Percentiles rank a stretch among this genome's conserved stretches.
Conservation (phyloP, 2,113 vertebrate genomes). For the Entosphenus tridentatus region DNA sequence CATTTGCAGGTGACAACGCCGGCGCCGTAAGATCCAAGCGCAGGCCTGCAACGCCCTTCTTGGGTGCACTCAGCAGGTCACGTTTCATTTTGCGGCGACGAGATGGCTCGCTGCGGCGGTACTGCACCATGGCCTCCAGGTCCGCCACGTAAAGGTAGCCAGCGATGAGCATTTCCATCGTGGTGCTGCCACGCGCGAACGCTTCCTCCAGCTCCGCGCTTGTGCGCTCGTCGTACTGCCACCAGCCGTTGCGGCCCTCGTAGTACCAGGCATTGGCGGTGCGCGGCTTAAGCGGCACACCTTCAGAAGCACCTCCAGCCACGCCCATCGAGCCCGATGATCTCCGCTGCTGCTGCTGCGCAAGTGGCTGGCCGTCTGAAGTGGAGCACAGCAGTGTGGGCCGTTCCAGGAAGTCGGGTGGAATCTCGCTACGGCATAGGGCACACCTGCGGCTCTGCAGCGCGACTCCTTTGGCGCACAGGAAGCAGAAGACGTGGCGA, state of each 20-base stretch:
- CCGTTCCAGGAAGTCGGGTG: constrained; percentile 77
- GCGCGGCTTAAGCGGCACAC: background rate
- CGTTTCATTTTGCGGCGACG: constrained; percentile 80
- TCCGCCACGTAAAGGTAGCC: constrained; percentile 84
- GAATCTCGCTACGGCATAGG: constrained; percentile 77
- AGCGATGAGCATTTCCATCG: constrained; percentile 83
- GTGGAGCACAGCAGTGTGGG: constrained; percentile 69
- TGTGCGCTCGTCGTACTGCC: constrained; percentile 89
- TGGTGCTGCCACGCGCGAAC: constrained; percentile 64
- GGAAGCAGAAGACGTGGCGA: constrained; percentile 83
- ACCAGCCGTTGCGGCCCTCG: constrained; percentile 88
- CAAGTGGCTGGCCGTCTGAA: constrained; percentile 39
- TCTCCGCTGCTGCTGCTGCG: constrained; percentile 21
- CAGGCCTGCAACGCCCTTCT: constrained; percentile 84
- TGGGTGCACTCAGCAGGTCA: constrained; percentile 73
- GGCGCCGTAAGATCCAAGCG: constrained; percentile 53
- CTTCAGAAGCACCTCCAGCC: background rate
- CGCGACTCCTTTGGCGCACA: constrained; percentile 90
- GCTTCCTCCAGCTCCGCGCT: constrained; percentile 79
- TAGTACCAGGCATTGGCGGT: constrained; percentile 59
- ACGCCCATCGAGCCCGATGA: background rate
- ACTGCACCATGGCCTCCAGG: constrained; percentile 90
- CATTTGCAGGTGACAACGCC: constrained; percentile 25
- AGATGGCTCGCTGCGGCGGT: constrained; percentile 71
- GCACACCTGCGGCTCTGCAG: constrained; percentile 90